Evolutionary conservation across 2,888 invertebrate genomes (phyloP), one percentile per base, ranked within the genome.

Genomic region (Oscheius onirici): DNA sequence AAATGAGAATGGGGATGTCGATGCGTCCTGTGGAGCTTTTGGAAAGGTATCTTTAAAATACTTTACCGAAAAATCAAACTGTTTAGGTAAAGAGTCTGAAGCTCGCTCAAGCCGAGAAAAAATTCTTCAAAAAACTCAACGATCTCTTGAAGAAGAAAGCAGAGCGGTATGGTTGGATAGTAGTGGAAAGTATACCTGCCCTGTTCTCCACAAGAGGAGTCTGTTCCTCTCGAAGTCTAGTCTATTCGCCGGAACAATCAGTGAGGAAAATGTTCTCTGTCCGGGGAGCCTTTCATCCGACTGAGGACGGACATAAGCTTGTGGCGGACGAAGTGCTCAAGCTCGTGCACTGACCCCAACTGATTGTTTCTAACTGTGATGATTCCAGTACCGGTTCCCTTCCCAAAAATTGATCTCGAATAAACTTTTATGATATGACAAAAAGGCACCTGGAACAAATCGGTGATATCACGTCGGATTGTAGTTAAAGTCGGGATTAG

Each of bases 251-350:
- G 17, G 68, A 74, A 58, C 76, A 80, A 41, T 73, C 76, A 0
- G 2, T 80, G 22, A 10, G 43, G 1, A 51, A 80, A 0, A 83
- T 84, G 69, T 80, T 82, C n/a, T 77, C 83, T 63, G 61, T 74
- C 34, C 69, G 73, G 55, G 84, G 84, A 43, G 78, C 79, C 17
- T 84, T 84, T 55, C 84, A 84, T 73, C 84, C 84, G 3, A 82
- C 71, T 24, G 79, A 75, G 65, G 74, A 75, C 28, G 84, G 77
- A 2, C 84, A 84, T 71, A 40, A 34, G 20, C 52, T 72, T 40
- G 78, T 84, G 22, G 69, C 83, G 2, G 71, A 75, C 10, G 69
- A 71, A 43, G 63, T 83, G 15, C 72, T 80, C 73, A 66, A 66
- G 46, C n/a, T 46, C 15, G 24, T 69, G 3, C 43, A 43, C 15